Evolutionary conservation across 1,140 invertebrate species (phyloP).

Genomic region (Calycopis cecrops): DNA sequence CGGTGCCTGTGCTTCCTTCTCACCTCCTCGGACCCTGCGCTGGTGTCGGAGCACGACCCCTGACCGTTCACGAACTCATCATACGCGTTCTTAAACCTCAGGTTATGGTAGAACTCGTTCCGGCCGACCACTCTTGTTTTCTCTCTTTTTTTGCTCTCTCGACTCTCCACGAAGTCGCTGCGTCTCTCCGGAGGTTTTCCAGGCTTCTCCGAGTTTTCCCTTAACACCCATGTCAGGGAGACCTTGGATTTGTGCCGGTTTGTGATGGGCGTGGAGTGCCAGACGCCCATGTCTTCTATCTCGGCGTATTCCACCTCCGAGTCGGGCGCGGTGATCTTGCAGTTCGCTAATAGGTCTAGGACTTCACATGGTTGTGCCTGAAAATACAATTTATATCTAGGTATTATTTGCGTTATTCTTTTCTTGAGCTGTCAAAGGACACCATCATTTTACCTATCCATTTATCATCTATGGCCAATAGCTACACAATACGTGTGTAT

Average conservation of each 20-base stretch:
- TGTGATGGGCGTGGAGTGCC: slow-evolving; percentile 65
- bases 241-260: slow-evolving; percentile 79
- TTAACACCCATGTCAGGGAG: slow-evolving; percentile 81
- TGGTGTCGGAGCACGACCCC: slow-evolving; percentile 51
- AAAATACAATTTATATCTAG: no score
- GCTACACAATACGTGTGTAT: no score
- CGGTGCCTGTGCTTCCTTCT: slow-evolving; percentile 51
- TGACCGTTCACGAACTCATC: slow-evolving; percentile 49
- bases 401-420: no score
- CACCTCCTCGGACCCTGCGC: slow-evolving; percentile 48
- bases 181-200: background rate
- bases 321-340: slow-evolving; percentile 41
- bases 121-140: slow-evolving; percentile 46
- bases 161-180: background rate
- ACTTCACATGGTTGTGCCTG: slow-evolving; percentile 42
- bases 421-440: no score
- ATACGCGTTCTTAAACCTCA: slow-evolving; percentile 55
- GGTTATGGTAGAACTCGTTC: slow-evolving; percentile 58
- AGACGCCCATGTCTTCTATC: slow-evolving; percentile 66
- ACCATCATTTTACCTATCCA: no score
- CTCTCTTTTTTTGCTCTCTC: slow-evolving; percentile 23
- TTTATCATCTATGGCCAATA: no score
- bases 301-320: slow-evolving; percentile 56
- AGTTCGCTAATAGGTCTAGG: slow-evolving; percentile 57
- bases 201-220: slow-evolving; percentile 74